A percentile compares a stretch with the other conserved stretches of the same genome.
phyloP scores from a whole-genome alignment of 1,140 invertebrate genomes.

The Tribolium madens region DNA sequence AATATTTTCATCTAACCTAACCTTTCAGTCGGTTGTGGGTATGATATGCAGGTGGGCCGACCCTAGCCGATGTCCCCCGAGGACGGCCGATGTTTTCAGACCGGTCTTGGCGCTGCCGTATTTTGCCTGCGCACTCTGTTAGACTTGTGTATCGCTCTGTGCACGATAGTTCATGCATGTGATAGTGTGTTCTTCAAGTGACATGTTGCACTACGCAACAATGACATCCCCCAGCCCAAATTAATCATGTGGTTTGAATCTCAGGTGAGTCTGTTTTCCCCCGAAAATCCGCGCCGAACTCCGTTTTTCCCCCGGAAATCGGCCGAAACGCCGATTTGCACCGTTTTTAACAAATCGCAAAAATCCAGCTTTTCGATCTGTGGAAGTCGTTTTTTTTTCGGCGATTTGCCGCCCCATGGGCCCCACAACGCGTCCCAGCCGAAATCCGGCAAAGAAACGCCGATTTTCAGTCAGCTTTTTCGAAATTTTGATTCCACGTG shows the following conservation, averaged over 20 bases:
- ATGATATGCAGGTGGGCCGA: constrained; percentile 65
- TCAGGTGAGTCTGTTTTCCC: constrained; percentile 60
- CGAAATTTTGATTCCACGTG: constrained; percentile 58
- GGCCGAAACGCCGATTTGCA: background rate
- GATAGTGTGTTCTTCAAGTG: constrained; percentile 60
- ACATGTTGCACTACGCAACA: constrained; percentile 65
- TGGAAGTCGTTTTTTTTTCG: background rate
- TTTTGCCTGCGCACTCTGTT: constrained; percentile 57
- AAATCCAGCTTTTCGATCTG: background rate
- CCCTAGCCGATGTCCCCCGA: constrained; percentile 53
- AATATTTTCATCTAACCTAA: constrained; percentile 60
- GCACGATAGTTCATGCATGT: constrained; percentile 50
- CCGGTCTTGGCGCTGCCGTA: constrained; percentile 60
- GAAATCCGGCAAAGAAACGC: background rate
- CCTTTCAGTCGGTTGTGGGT: constrained; percentile 60
- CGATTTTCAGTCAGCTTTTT: constrained; percentile 60
- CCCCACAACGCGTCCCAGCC: background rate
- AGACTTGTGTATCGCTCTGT: constrained; percentile 61
- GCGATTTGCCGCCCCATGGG: background rate
- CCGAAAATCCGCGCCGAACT: constrained; percentile 1
- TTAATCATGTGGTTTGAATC: constrained; percentile 67
- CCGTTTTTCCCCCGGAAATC: background rate
- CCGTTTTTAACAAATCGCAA: background rate
- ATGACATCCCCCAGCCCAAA: constrained; percentile 60
- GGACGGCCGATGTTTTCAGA: constrained; percentile 54